Evolutionary conservation across 2,888 invertebrate species (phyloP).

Genomic region (Hirudinaria manillensis): DNA sequence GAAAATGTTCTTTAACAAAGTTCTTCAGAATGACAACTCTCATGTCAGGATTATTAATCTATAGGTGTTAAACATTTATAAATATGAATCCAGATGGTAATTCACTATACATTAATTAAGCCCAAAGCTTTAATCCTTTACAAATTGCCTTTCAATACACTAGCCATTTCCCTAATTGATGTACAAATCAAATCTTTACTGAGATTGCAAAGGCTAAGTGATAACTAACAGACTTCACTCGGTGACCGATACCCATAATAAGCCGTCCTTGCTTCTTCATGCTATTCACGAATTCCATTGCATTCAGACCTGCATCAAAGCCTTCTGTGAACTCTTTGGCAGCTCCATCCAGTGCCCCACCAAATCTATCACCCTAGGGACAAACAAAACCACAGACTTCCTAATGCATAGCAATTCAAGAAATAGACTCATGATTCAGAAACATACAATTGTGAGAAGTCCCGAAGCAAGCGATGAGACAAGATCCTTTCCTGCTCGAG

Average conservation of each 20-base stretch:
- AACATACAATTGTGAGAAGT: conserved; percentile 82
- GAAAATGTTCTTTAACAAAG: conserved; percentile 87
- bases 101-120: neutral
- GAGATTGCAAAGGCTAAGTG: neutral
- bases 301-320: conserved; percentile 84
- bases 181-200: neutral
- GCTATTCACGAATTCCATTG: conserved; percentile 95
- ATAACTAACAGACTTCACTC: conserved; percentile 62
- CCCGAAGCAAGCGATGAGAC: conserved; percentile 93
- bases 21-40: conserved; percentile 93
- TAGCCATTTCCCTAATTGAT: too few relatives aligned
- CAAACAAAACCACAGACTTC: neutral
- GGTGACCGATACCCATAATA: conserved; percentile 98
- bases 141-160: too few relatives aligned
- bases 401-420: neutral
- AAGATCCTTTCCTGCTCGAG: conserved; percentile 91
- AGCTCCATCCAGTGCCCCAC: conserved; percentile 95
- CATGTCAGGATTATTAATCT: conserved; percentile 96
- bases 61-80: conserved; percentile 36
- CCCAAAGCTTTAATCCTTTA: too few relatives aligned
- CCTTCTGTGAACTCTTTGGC: conserved; percentile 94
- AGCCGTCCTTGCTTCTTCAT: conserved; percentile 93
- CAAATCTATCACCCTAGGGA: conserved; percentile 86
- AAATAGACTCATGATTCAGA: too few relatives aligned
- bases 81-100: neutral